A percentile compares a stretch with the other conserved stretches of the same genome.
Conservation (phyloP, 2,888 invertebrate genomes). For the Cheilosia urbana region DNA sequence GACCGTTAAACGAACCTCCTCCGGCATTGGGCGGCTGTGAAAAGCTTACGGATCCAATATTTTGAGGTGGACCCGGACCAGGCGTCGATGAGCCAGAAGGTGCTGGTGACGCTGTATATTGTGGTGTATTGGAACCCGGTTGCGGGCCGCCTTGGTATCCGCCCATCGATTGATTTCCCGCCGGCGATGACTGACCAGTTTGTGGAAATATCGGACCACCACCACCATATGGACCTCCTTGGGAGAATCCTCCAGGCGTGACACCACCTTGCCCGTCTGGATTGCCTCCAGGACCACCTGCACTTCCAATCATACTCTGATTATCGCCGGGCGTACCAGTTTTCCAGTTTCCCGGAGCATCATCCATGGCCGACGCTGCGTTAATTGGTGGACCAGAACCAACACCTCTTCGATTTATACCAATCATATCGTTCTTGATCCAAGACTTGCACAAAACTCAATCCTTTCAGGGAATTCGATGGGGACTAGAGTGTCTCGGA, state of each 20-base stretch:
- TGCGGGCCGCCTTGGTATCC: conserved; percentile 88
- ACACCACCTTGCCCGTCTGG: conserved; percentile 86
- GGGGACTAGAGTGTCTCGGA: neutral
- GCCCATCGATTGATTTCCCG: conserved; percentile 86
- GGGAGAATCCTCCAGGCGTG: conserved; percentile 87
- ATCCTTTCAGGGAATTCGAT: neutral
- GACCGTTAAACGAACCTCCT: conserved; percentile 88
- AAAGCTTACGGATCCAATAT: conserved; percentile 85
- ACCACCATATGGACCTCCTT: conserved; percentile 84
- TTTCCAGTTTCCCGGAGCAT: conserved; percentile 92
- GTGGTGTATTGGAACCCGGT: conserved; percentile 91
- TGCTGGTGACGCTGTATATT: conserved; percentile 94
- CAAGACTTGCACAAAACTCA: conserved; percentile 5
- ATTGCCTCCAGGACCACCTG: conserved; percentile 87
- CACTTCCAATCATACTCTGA: conserved; percentile 76
- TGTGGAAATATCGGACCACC: conserved; percentile 88
- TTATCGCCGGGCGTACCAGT: conserved; percentile 85
- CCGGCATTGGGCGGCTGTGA: conserved; percentile 85
- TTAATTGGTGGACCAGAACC: conserved; percentile 86
- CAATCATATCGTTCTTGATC: conserved; percentile 83
- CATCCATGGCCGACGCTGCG: conserved; percentile 90
- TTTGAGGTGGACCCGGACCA: conserved; percentile 88
- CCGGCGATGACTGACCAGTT: conserved; percentile 90
- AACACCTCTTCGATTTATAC: conserved; percentile 92
- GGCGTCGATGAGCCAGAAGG: conserved; percentile 93